These are phyloP conservation scores for Sebastes paucispinis DNA, from an alignment of 2,797 vertebrate species.

Conservation along the genomic window DNA sequence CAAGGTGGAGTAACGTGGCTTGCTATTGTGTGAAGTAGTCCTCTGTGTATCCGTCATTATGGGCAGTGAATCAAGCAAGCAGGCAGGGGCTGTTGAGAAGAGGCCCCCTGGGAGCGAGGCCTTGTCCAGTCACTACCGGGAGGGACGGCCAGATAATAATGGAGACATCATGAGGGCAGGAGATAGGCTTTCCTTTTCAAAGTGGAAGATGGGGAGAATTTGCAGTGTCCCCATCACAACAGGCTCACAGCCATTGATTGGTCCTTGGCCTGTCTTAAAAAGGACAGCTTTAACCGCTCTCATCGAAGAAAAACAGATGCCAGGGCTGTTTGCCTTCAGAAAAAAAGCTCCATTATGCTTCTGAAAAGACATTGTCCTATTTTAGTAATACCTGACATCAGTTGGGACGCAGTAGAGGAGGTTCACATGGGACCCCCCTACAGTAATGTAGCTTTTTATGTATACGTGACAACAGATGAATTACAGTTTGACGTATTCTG, in stretches of 20 bases:
- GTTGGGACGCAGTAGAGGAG: not conserved
- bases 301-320: conserved; percentile 52
- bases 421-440: conserved; percentile 9
- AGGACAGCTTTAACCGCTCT: conserved; percentile 47
- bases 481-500: conserved; percentile 12
- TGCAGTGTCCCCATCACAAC: conserved; percentile 59
- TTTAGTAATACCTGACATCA: conserved; percentile 40
- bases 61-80: conserved; percentile 68
- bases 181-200: conserved; percentile 72
- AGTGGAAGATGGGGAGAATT: conserved; percentile 56
- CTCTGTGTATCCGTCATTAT: conserved; percentile 75
- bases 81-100: conserved; percentile 55
- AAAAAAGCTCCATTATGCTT: conserved; percentile 18
- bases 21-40: conserved; percentile 70
- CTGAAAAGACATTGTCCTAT: conserved; percentile 29
- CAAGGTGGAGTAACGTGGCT: conserved; percentile 45
- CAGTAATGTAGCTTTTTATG: conserved; percentile 30
- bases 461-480: conserved; percentile 17
- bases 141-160: conserved; percentile 75
- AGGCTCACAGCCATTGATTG: conserved; percentile 61
- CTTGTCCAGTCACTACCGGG: conserved; percentile 67
- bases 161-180: conserved; percentile 75
- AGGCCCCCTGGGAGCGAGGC: conserved; percentile 66
- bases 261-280: conserved; percentile 61
- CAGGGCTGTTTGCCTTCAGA: conserved; percentile 12